Evolutionary conservation across 2,113 vertebrate species (phyloP).

Genomic region (Fukomys damarensis): DNA sequence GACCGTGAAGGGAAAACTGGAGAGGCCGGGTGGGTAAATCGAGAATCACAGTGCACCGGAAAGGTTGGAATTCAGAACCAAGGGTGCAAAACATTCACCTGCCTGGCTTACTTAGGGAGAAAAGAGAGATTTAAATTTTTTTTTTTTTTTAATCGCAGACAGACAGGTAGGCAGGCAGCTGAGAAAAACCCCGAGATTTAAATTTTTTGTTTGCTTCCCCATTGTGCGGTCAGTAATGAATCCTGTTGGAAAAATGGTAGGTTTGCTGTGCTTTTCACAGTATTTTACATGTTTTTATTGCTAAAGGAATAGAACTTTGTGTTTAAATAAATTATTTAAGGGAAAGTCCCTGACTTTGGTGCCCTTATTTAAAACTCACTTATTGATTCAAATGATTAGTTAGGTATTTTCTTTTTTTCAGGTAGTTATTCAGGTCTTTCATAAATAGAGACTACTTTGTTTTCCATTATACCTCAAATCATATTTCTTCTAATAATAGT

Average conservation of each 20-base stretch:
- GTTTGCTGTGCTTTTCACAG: conserved; percentile 13
- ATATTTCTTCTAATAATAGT: background rate
- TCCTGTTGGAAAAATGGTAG: background rate
- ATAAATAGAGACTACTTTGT: background rate
- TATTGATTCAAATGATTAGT: conserved; percentile 38
- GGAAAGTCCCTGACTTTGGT: conserved; percentile 53
- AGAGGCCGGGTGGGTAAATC: background rate
- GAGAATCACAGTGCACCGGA: background rate
- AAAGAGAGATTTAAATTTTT: background rate
- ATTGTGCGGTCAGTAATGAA: background rate
- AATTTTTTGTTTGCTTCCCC: background rate
- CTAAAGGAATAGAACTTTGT: background rate
- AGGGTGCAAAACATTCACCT: no score
- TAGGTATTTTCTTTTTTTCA: background rate
- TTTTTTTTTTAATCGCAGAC: no score
- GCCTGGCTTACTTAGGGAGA: background rate
- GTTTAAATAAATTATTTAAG: conserved; percentile 44
- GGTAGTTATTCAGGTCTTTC: background rate
- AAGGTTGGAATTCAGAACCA: background rate
- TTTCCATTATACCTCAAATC: background rate
- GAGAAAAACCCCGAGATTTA: no score
- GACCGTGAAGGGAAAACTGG: background rate
- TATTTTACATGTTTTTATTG: background rate
- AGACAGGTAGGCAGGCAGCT: no score
- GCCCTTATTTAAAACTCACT: conserved; percentile 22